Evolutionary conservation across 2,888 invertebrate genomes (phyloP), one percentile per base, ranked within the genome.

Genomic region (Melipona bicolor): DNA sequence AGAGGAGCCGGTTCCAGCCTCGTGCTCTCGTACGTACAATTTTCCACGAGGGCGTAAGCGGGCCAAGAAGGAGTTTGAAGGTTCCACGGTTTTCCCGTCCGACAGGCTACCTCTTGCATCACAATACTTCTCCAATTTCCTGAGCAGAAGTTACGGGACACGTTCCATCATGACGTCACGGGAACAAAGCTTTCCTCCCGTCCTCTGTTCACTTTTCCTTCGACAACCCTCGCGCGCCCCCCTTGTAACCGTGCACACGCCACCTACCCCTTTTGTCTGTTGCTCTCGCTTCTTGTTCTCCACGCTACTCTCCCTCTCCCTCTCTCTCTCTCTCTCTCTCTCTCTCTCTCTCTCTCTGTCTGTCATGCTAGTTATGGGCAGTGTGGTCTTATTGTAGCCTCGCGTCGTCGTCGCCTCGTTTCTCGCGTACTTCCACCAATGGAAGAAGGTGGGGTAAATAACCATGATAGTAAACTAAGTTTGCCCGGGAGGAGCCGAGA

Each of bases 51-150:
- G 79, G 76, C 75, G 77, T 71, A 81, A 87, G 78, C 85, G 75
- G 74, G 83, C 83, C 75, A 76, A 69, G 72, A 81, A 77, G 82
- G 79, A 86, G 89, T 87, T 90, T 77, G 88, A 86, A 88, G 87
- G 86, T 86, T 86, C 81, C 88, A 70, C 83, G 87, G 79, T 88
- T 88, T 90, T 87, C 90, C 83, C 85, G 87, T 76, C 89, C 88
- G 90, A 90, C 90, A 91, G 86, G 87, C 84, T 79, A 85, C 90
- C 87, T 90, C 91, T 89, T 90, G 90, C 90, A 90, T 91, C 91
- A 92, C 92, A 91, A 91, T 91, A 91, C 88, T 90, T 89, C 91
- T 91, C 90, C 91, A 92, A 91, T 91, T 92, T 91, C 91, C 91
- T 91, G 88, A 85, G 89, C 88, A 91, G 84, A 91, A 91, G 89